Evolutionary conservation across 1,140 invertebrate genomes (phyloP).

Genomic region (Apocrypta bakeri): DNA sequence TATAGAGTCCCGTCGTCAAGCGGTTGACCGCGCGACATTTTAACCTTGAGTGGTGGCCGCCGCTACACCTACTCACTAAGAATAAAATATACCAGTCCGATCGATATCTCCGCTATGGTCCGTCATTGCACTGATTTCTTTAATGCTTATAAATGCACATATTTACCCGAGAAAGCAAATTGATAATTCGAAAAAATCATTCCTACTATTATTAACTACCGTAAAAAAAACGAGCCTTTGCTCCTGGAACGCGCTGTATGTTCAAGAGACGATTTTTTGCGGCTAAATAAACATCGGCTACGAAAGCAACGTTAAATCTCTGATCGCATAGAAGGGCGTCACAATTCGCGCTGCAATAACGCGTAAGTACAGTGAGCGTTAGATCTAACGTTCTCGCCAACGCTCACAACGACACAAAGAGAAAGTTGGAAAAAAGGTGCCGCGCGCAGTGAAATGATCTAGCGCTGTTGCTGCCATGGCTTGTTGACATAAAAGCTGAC

Average conservation of each 20-base stretch:
- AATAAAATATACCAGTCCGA: slow-evolving; percentile 18
- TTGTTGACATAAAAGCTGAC: background rate
- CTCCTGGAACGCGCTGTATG: no score
- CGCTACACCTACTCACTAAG: slow-evolving; percentile 18
- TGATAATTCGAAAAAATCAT: no score
- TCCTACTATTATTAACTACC: no score
- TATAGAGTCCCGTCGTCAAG: background rate
- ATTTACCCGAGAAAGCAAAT: no score
- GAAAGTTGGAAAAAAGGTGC: background rate
- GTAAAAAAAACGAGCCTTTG: no score
- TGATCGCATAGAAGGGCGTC: no score
- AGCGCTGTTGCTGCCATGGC: background rate
- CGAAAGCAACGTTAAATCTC: no score
- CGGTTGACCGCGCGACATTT: background rate
- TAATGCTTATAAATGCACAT: background rate
- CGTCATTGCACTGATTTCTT: background rate
- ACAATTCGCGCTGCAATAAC: background rate
- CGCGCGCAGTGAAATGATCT: background rate
- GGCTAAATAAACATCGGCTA: no score
- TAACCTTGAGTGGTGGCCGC: slow-evolving; percentile 23
- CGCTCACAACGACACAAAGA: background rate
- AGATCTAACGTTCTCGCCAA: background rate
- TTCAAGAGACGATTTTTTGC: no score
- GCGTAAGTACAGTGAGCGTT: background rate
- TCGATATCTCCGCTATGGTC: slow-evolving; percentile 7